Evolutionary conservation across 2,888 invertebrate species (phyloP).

Genomic region (Xestia sexstrigata): DNA sequence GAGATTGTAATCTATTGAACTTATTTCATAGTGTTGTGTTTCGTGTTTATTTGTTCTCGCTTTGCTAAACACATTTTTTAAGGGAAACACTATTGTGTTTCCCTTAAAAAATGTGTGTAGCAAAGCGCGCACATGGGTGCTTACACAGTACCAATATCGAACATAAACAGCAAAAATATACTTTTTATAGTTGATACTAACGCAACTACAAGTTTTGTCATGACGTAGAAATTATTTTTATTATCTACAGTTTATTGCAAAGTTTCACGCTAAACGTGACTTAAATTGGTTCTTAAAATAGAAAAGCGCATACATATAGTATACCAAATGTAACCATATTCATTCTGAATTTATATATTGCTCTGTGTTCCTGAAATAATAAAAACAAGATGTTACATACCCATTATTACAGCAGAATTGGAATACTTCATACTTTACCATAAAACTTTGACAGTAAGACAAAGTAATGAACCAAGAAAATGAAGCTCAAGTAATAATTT

Average conservation of each 20-base stretch:
- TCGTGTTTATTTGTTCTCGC: constrained; percentile 36
- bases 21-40: constrained; percentile 17
- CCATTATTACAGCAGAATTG: constrained; percentile 54
- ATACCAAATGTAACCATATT: too few species aligned
- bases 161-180: neutral
- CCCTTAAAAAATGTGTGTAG: too few species aligned
- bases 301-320: neutral
- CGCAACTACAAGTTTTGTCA: too few species aligned
- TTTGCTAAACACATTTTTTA: constrained; percentile 10
- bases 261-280: neutral
- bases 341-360: neutral
- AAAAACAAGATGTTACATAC: constrained; percentile 41
- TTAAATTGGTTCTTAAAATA: neutral
- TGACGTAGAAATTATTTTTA: neutral
- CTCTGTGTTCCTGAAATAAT: constrained; percentile 33
- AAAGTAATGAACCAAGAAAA: constrained; percentile 64
- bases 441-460: constrained; percentile 60
- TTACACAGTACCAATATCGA: neutral
- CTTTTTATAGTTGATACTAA: neutral
- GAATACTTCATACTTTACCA: constrained; percentile 57
- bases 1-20: constrained; percentile 48
- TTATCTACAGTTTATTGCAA: neutral
- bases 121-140: too few species aligned
- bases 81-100: constrained; percentile 31
- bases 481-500: constrained; percentile 61